These are phyloP conservation scores for Alcedo atthis DNA, from an alignment of 2,797 vertebrate genomes.

Conservation along the genomic window DNA sequence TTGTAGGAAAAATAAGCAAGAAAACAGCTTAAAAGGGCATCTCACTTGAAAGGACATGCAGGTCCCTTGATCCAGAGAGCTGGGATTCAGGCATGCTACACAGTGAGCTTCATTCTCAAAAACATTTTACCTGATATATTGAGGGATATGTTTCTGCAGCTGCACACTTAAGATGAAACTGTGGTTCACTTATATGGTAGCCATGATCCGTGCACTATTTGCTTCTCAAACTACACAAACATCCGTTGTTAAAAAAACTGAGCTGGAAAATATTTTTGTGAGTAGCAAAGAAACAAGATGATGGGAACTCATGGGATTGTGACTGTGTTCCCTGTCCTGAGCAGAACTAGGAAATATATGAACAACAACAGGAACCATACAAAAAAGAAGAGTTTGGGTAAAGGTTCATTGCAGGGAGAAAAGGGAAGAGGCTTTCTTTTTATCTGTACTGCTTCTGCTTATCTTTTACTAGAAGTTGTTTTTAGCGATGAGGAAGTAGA, in stretches of 20 bases:
- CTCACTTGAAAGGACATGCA: neutral
- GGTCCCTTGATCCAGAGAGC: neutral
- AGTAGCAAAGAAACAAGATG: neutral
- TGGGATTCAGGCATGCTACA: neutral
- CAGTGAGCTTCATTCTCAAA: neutral
- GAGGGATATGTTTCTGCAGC: neutral
- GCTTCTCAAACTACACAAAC: neutral
- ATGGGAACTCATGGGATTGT: neutral
- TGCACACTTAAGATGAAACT: neutral
- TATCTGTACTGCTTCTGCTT: slow-evolving; percentile 61
- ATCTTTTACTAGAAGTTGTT: slow-evolving; percentile 61
- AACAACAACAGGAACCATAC: slow-evolving; percentile 63
- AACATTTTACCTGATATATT: neutral
- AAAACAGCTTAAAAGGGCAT: neutral
- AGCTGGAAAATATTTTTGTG: neutral
- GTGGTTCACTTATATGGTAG: neutral
- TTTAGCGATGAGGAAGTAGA: slow-evolving; percentile 65
- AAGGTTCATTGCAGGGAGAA: slow-evolving; percentile 56
- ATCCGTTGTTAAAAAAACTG: rapidly evolving
- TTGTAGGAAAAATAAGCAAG: neutral
- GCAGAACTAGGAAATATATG: slow-evolving; percentile 24
- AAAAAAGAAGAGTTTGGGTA: slow-evolving; percentile 19
- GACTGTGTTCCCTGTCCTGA: neutral
- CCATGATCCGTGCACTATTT: neutral
- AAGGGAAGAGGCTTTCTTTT: slow-evolving; percentile 55